Evolutionary conservation across 2,888 invertebrate species (phyloP).

Genomic region (Polymixis lichenea): DNA sequence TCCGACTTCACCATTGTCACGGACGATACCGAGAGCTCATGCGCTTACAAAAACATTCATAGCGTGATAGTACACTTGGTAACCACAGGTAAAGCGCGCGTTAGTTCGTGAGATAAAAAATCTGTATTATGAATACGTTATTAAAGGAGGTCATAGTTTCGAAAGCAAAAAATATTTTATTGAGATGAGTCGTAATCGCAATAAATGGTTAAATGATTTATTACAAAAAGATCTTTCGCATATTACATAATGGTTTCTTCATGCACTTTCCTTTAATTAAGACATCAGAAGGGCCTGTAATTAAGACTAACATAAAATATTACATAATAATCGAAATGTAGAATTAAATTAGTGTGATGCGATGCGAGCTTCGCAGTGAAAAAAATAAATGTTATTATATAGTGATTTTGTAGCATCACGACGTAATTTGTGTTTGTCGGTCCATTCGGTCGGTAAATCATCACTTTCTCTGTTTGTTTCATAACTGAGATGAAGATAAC

Average conservation of each 20-base stretch:
- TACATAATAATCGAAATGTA: conserved; percentile 25
- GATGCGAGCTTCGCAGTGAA: conserved; percentile 11
- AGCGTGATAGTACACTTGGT: too few species aligned
- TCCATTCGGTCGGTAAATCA: conserved; percentile 75
- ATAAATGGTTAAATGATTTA: conserved; percentile 30
- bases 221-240: conserved; percentile 9
- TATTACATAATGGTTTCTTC: conserved; percentile 31
- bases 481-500: conserved; percentile 68
- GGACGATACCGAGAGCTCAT: too few species aligned
- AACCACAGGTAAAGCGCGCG: too few species aligned
- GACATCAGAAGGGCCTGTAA: conserved; percentile 42
- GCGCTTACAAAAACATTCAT: too few species aligned
- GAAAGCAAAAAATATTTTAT: conserved; percentile 44
- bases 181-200: conserved; percentile 24
- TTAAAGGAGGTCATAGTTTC: conserved; percentile 17
- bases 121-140: background rate
- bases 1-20: too few species aligned
- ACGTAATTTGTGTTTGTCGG: conserved; percentile 69
- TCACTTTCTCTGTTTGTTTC: conserved; percentile 79
- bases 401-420: conserved; percentile 71
- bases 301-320: conserved; percentile 27
- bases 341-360: conserved; percentile 42
- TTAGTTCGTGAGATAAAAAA: too few species aligned
- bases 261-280: conserved; percentile 51
- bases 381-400: conserved; percentile 74